phyloP scores from a whole-genome alignment of 2,113 vertebrate genomes.

The Myotis lucifugus region DNA sequence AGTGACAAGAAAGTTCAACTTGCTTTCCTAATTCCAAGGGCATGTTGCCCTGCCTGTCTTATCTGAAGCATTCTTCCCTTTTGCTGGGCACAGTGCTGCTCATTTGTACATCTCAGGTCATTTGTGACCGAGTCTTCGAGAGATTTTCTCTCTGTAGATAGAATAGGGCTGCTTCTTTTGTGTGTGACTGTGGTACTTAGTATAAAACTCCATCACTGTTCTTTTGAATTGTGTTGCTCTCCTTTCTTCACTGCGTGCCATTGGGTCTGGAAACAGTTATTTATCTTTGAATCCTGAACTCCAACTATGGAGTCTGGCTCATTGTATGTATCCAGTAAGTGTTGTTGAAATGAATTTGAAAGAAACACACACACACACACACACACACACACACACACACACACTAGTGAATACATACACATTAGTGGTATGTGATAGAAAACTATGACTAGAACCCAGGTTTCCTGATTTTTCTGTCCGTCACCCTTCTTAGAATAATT shows the following conservation, averaged over 20 bases:
- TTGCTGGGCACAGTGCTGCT: not conserved
- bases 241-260: not conserved
- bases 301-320: not conserved
- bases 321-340: not conserved
- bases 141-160: not conserved
- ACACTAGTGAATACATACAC: too few relatives aligned
- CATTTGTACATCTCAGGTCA: not conserved
- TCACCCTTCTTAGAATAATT: not conserved
- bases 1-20: not conserved
- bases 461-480: not conserved
- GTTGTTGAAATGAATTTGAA: not conserved
- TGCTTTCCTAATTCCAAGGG: not conserved
- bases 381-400: fast-evolving
- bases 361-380: fast-evolving
- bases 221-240: not conserved
- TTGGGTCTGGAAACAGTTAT: not conserved
- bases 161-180: not conserved
- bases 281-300: not conserved
- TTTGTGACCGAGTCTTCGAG: not conserved
- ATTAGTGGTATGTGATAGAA: not conserved
- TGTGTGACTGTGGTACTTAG: not conserved
- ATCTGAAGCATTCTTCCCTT: not conserved
- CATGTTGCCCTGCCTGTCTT: fast-evolving
- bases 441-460: not conserved
- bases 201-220: not conserved